Evolutionary conservation across 1,140 invertebrate genomes (phyloP), one percentile per base, ranked within the genome.

Genomic region (Drosophila pseudoobscura): DNA sequence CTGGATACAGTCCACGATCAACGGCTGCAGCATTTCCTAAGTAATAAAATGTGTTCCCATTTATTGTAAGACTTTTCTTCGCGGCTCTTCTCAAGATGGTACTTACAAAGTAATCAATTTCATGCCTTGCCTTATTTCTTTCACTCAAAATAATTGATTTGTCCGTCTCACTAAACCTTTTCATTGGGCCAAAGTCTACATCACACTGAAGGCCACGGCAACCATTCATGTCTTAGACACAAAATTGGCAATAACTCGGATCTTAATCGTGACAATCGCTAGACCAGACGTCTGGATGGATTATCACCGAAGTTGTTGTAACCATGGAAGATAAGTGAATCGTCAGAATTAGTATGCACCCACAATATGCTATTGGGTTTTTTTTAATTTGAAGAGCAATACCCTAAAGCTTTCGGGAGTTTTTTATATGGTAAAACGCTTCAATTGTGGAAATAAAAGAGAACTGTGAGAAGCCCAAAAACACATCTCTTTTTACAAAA

Each of bases 1-100:
- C 24, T 91, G 89, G 89, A 91, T 91, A 13, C 29, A 61, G 17
- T 60, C 79, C 29, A 75, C 72, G 65, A 91, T 77, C 9, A 73
- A 68, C 11, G 87, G 87, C 20, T 89, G 84, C 50, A 45, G n/a
- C 15, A 76, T 79, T 41, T 29, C 45, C 9, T 54, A 15, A 62
- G 6, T 62, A 22, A 60, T 75, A 56, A 57, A 56, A 43, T 41
- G 22, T 39, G 49, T 47, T 31, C 7, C 63, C 54, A 22, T 17
- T 31, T 68, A 50, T 54, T 5, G 31, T 55, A 29, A 5, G 62
- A 22, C 29, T 54, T 68, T 47, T 2, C 6, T 24, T 26, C 3
- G 5, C 8, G 8, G 3, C 8, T 31, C 29, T 8, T 31, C 7
- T 7, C 2, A 26, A 26, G 24, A 26, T 26, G 24, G 24, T 26